Percentiles rank a stretch among this genome's conserved stretches.
These are phyloP conservation scores for Hyphantria cunea DNA, from an alignment of 1,140 invertebrate species.

Conservation along the genomic window DNA sequence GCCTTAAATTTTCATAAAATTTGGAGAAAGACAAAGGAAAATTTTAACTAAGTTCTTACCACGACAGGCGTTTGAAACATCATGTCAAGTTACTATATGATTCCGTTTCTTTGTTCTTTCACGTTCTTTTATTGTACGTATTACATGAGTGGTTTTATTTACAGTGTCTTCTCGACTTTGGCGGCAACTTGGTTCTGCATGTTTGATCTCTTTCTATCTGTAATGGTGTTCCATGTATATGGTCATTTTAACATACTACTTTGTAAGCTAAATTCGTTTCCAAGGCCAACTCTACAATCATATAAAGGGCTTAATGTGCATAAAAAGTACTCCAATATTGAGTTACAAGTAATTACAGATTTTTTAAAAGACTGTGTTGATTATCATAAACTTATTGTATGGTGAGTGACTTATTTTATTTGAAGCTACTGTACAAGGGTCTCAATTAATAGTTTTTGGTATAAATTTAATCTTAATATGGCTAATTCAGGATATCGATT, in stretches of 20 bases:
- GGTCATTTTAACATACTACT: conserved; percentile 46
- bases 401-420: conserved; percentile 27
- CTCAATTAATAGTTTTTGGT: neutral
- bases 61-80: too few species aligned
- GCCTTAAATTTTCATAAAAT: too few species aligned
- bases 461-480: too few species aligned
- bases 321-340: conserved; percentile 18
- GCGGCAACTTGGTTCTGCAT: conserved; percentile 32
- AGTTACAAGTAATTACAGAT: conserved; percentile 9
- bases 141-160: neutral
- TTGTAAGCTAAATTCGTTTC: conserved; percentile 38
- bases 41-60: too few species aligned
- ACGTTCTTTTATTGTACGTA: neutral
- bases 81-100: neutral
- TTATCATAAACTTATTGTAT: conserved; percentile 31
- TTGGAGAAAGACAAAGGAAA: too few species aligned
- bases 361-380: conserved; percentile 32
- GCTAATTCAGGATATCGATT: too few species aligned
- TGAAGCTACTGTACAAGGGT: neutral
- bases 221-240: conserved; percentile 44
- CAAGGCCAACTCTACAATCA: conserved; percentile 21
- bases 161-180: conserved; percentile 7
- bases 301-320: neutral
- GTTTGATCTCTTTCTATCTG: conserved; percentile 34
- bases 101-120: neutral